phyloP scores from a whole-genome alignment of 1,140 invertebrate species.

The Nephila pilipes region DNA sequence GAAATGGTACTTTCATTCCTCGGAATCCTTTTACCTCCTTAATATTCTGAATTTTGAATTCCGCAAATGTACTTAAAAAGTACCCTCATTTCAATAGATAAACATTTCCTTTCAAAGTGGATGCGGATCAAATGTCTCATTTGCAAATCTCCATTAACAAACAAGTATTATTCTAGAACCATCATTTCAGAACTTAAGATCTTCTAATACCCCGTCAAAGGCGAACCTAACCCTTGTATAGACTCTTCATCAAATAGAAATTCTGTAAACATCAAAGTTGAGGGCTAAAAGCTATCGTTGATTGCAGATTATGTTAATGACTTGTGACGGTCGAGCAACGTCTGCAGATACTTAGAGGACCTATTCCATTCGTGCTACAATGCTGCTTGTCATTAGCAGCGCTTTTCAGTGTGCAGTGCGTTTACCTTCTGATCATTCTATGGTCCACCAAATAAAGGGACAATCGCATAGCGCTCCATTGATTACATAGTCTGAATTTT shows the following conservation, averaged over 20 bases:
- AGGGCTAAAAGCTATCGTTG: constrained; percentile 48
- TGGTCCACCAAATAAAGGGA: neutral
- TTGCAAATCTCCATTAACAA: constrained; percentile 9
- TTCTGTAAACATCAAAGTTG: constrained; percentile 29
- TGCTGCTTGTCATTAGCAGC: constrained; percentile 3
- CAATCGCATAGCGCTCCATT: neutral
- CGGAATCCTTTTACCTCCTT: neutral
- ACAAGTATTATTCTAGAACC: neutral
- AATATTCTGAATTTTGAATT: neutral
- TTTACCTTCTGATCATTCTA: neutral
- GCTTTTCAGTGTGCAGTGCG: neutral
- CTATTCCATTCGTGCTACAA: neutral
- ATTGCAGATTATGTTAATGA: constrained; percentile 65
- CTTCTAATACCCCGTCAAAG: neutral
- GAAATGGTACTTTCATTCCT: too few relatives aligned
- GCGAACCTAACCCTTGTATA: neutral
- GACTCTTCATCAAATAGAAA: constrained; percentile 56
- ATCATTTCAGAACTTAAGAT: neutral
- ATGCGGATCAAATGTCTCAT: neutral
- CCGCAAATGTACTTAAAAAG: neutral
- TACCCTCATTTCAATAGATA: neutral
- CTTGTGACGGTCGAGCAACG: neutral
- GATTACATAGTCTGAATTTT: neutral
- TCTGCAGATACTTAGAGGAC: neutral
- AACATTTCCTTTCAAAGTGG: neutral